phyloP scores from a whole-genome alignment of 2,888 invertebrate species.

The Homarus gammarus region DNA sequence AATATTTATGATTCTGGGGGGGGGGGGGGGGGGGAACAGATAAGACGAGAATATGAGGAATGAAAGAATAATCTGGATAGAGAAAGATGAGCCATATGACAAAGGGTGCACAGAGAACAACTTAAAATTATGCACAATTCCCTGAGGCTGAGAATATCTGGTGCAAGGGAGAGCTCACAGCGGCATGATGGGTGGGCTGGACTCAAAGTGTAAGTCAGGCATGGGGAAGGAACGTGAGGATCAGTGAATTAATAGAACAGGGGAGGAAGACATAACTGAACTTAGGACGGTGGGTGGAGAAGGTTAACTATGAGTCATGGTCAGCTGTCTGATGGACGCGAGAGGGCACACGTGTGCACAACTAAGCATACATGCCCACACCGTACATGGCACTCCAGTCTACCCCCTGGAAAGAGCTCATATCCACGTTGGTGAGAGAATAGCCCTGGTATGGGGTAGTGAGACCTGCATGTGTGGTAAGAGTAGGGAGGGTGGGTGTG shows the following conservation, averaged over 20 bases:
- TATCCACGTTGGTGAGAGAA: constrained; percentile 92
- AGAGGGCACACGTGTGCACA: constrained; percentile 15
- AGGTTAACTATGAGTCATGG: constrained; percentile 43
- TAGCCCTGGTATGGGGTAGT: constrained; percentile 83
- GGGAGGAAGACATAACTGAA: constrained; percentile 42
- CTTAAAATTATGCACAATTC: constrained; percentile 68
- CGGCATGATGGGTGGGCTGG: constrained; percentile 51
- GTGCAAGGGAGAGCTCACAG: constrained; percentile 54
- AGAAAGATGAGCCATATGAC: constrained; percentile 8
- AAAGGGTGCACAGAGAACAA: constrained; percentile 40
- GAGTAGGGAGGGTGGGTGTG: constrained; percentile 62
- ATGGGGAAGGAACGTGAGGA: constrained; percentile 4
- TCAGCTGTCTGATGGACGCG: constrained; percentile 46
- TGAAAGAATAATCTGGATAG: constrained; percentile 6
- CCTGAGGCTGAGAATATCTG: constrained; percentile 73
- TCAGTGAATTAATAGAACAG: constrained; percentile 14
- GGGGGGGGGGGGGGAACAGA: too few species aligned
- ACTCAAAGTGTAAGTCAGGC: constrained; percentile 42
- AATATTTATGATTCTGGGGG: background rate
- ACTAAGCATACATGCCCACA: constrained; percentile 93
- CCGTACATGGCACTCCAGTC: constrained; percentile 93
- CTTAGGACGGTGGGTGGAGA: constrained; percentile 49
- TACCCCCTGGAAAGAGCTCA: constrained; percentile 94
- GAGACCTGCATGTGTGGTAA: constrained; percentile 67
- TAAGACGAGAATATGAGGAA: constrained; percentile 13